Percentiles rank a stretch among this genome's conserved stretches.
phyloP scores from a whole-genome alignment of 2,888 invertebrate species.

The Mimumesa dahlbomi region DNA sequence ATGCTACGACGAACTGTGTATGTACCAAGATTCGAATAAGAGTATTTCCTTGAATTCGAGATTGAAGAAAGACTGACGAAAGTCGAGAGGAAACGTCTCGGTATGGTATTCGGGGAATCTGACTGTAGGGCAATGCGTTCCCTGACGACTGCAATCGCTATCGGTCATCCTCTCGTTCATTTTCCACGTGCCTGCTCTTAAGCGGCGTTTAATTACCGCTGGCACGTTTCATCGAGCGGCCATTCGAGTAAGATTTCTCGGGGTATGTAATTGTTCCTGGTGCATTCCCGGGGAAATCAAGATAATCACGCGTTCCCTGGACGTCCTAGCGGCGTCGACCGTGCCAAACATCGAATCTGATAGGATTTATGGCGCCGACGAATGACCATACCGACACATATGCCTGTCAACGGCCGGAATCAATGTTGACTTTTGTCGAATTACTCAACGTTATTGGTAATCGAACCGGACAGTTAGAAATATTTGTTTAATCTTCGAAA shows the following conservation, averaged over 20 bases:
- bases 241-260: constrained; percentile 39
- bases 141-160: constrained; percentile 47
- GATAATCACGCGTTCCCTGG: constrained; percentile 34
- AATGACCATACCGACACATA: constrained; percentile 3
- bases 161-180: constrained; percentile 57
- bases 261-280: constrained; percentile 31
- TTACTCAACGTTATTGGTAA: constrained; percentile 21
- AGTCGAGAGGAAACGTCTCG: constrained; percentile 1
- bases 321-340: neutral
- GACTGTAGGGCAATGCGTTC: constrained; percentile 30
- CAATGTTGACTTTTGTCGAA: constrained; percentile 8
- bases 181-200: constrained; percentile 59
- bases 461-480: constrained; percentile 16
- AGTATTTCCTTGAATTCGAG: constrained; percentile 16
- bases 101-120: constrained; percentile 42
- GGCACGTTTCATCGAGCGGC: constrained; percentile 44
- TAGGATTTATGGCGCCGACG: neutral
- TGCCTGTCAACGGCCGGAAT: no score
- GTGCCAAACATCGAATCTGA: constrained; percentile 1
- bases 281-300: constrained; percentile 42
- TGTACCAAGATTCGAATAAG: constrained; percentile 11
- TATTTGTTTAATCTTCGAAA: no score
- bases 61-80: neutral
- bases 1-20: neutral
- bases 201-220: constrained; percentile 53